Base-by-base conservation (phyloP, 2,888 invertebrate genomes). In the Drosophila hamatofila region DNA sequence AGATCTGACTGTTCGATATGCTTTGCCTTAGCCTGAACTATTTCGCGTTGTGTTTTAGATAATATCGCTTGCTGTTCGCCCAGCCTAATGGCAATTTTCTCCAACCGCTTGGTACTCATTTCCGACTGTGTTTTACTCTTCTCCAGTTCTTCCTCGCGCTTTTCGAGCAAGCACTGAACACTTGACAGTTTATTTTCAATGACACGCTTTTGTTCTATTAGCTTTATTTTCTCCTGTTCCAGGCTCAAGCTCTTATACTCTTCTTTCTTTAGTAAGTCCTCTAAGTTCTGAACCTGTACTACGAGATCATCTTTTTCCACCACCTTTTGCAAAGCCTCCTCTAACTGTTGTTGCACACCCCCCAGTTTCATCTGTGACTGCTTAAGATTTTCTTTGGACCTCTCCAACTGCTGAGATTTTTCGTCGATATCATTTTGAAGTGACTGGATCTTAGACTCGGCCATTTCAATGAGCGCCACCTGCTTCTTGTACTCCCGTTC, bases 41-140 rank as follows among this genome's bases (percentile, higher is more conserved):
- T 3, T 52, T 81, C 78, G 2, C 65, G 46, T 18, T 81, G 57
- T 0, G 51, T 33, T 41, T 69, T 65, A 0, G 39, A 37, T 4
- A 58, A 21, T 8, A 37, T 23, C 0, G 78, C 51, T 39, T 77
- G 73, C 2, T 58, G 58, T 14, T 81, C 78, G 12, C 55, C 78
- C 9, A 77, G 25, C 16, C 55, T 68, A 0, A 65, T 35, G 14
- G 65, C 51, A 14, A 65, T 58, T 58, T 60, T 52, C 23, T 80
- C 73, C 18, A 65, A 16, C 0, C 78, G 69, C 33, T 55, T 69
- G 30, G 42, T 83, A 0, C 48, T 48, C n/a, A 39, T 2, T 6
- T 59, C 57, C 6, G 77, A 18, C 42, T 64, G 56, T 0, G 37
- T 8, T 52, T 80, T 61, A 23, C 18, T 58, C 5, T 60, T 52